A percentile compares a stretch with the other conserved stretches of the same genome.
These are phyloP conservation scores for Linurgus olivaceus DNA, from an alignment of 2,797 vertebrate species.

Conservation along the genomic window DNA sequence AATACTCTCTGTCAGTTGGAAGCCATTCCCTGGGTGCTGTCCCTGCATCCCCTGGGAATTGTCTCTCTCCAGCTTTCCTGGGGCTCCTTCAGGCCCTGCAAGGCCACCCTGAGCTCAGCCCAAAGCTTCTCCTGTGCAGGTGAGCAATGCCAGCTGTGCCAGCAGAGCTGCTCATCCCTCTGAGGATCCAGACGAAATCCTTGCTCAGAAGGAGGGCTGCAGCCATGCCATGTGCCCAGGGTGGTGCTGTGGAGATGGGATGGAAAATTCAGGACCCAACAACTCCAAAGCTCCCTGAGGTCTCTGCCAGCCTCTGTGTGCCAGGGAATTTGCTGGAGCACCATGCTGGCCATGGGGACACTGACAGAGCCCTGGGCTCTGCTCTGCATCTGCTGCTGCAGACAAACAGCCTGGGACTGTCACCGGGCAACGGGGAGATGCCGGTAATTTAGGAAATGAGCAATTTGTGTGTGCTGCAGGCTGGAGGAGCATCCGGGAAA, in stretches of 20 bases:
- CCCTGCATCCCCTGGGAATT: neutral
- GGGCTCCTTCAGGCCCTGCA: neutral
- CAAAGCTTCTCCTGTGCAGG: neutral
- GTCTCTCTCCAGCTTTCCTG: neutral
- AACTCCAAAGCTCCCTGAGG: neutral
- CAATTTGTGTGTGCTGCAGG: neutral
- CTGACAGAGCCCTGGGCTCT: neutral
- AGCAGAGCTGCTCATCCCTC: neutral
- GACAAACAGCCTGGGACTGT: neutral
- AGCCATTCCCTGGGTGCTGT: neutral
- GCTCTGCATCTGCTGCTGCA: neutral
- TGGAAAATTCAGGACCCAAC: neutral
- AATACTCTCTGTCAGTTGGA: accelerated
- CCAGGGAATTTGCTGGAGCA: neutral
- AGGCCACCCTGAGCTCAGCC: neutral
- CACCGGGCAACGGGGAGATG: neutral
- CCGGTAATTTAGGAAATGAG: neutral
- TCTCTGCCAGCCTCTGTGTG: neutral
- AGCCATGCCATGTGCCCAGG: accelerated
- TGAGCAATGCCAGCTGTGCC: neutral
- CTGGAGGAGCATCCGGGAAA: neutral
- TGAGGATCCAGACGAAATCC: neutral
- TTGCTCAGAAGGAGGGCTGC: neutral
- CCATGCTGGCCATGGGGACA: neutral
- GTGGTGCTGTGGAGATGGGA: neutral